Evolutionary conservation across 1,140 invertebrate species (phyloP).

Genomic region (Caerostris extrusa): DNA sequence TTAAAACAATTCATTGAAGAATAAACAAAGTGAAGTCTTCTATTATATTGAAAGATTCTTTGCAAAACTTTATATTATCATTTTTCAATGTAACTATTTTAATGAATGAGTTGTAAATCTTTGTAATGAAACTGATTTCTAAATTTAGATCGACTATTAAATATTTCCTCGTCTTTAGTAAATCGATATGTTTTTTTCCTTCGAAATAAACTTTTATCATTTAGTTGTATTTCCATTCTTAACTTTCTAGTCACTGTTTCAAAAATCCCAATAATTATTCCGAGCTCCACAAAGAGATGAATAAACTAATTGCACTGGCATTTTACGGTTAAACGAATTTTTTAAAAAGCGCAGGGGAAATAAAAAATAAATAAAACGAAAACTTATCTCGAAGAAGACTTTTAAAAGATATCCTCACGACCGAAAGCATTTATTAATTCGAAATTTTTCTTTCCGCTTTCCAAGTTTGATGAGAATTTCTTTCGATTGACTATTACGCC

Average conservation of each 20-base stretch:
- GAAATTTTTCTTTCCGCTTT: slow-evolving; percentile 11
- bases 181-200: neutral
- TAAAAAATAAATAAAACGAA: neutral
- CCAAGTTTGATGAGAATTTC: slow-evolving; percentile 29
- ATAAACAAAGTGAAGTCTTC: no score
- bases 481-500: slow-evolving; percentile 32
- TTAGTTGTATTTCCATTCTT: neutral
- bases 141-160: no score
- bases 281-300: neutral
- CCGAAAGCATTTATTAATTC: slow-evolving; percentile 24
- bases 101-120: no score
- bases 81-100: no score
- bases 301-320: slow-evolving; percentile 23
- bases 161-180: no score
- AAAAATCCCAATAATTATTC: slow-evolving; percentile 8
- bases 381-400: neutral
- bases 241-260: slow-evolving; percentile 5
- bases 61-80: no score
- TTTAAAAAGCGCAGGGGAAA: neutral
- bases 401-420: slow-evolving; percentile 35
- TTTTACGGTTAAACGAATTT: neutral
- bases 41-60: no score
- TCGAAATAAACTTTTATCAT: neutral
- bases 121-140: no score
- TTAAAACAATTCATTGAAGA: no score